Percentiles rank a stretch among this genome's conserved stretches.
phyloP scores from a whole-genome alignment of 2,888 invertebrate species.

The Arctia plantaginis region DNA sequence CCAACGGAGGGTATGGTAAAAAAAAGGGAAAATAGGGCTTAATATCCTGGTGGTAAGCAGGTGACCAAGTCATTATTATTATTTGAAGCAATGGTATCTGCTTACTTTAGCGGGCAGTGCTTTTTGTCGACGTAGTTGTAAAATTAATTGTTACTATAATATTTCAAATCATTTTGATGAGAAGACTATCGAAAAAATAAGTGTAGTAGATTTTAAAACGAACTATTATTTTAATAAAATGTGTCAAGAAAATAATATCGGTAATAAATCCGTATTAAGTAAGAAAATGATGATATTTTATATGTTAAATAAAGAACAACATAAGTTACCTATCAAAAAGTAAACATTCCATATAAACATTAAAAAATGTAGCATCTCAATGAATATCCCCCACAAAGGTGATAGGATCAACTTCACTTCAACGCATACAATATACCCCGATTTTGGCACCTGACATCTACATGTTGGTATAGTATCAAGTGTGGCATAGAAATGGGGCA shows the following conservation, averaged over 20 bases:
- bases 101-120: too few species aligned
- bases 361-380: constrained; percentile 69
- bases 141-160: too few species aligned
- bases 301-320: not conserved
- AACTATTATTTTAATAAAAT: not conserved
- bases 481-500: constrained; percentile 83
- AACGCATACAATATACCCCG: constrained; percentile 71
- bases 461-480: constrained; percentile 77
- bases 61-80: too few species aligned
- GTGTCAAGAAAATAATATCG: not conserved
- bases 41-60: too few species aligned
- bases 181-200: too few species aligned
- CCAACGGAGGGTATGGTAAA: too few species aligned
- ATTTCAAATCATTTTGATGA: too few species aligned
- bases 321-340: not conserved
- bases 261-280: not conserved
- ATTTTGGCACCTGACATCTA: constrained; percentile 79
- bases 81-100: too few species aligned
- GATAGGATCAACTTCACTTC: constrained; percentile 74
- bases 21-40: too few species aligned
- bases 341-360: not conserved
- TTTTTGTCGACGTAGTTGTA: too few species aligned
- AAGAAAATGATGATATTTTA: not conserved
- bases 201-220: too few species aligned
- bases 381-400: constrained; percentile 64